A percentile compares a stretch with the other conserved stretches of the same genome.
phyloP scores from a whole-genome alignment of 2,113 vertebrate genomes.

The Osmerus eperlanus region DNA sequence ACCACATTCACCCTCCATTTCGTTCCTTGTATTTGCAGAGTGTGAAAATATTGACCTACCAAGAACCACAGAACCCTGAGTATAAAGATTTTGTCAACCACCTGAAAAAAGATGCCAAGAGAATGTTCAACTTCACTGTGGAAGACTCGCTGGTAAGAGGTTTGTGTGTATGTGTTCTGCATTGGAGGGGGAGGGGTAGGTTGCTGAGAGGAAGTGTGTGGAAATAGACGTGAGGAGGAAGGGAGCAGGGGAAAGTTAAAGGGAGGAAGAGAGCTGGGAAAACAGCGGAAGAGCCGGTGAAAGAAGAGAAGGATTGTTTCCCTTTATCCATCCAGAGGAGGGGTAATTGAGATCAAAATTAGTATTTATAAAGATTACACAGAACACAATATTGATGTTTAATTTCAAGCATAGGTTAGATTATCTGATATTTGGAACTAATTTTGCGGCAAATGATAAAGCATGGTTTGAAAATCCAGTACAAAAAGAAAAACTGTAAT shows the following conservation, averaged over 20 bases:
- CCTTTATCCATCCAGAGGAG: not conserved
- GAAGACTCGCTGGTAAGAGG: conserved; percentile 81
- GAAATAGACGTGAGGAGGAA: not conserved
- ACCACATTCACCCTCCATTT: not conserved
- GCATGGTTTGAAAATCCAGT: no score
- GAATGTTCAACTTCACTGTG: conserved; percentile 83
- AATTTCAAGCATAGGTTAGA: no score
- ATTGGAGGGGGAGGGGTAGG: not conserved
- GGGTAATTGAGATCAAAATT: not conserved
- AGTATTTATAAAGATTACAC: not conserved
- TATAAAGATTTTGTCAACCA: conserved; percentile 78
- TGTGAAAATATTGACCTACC: conserved; percentile 90
- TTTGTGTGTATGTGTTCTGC: not conserved
- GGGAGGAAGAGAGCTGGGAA: not conserved
- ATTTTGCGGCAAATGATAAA: no score
- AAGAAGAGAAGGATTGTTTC: not conserved
- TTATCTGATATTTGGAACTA: no score
- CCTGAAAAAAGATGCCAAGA: conserved; percentile 69
- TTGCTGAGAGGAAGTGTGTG: not conserved
- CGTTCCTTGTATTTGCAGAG: conserved; percentile 65
- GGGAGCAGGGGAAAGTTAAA: not conserved
- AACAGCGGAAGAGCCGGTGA: not conserved
- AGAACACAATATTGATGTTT: not conserved
- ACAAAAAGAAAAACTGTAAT: no score
- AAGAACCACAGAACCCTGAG: conserved; percentile 82